Evolutionary conservation across 2,888 invertebrate genomes (phyloP).

Genomic region (Azorinus chamasolen): DNA sequence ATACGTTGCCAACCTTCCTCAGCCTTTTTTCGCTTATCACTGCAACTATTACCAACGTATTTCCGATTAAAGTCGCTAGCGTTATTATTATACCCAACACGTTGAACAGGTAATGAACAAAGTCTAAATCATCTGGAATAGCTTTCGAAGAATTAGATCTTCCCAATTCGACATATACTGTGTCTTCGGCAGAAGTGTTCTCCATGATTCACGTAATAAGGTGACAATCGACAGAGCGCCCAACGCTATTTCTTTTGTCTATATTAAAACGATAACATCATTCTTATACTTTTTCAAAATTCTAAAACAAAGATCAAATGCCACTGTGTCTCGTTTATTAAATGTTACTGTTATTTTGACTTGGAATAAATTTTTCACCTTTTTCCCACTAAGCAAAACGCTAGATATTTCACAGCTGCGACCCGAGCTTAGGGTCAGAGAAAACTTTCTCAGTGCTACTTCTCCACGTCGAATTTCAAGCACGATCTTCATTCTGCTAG

Average conservation of each 20-base stretch:
- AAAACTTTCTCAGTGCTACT: conserved; percentile 5
- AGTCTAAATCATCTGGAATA: conserved; percentile 1
- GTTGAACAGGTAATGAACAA: conserved; percentile 52
- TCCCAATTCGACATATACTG: background rate
- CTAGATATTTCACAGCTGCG: conserved; percentile 15
- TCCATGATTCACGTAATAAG: background rate
- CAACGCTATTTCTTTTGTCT: too few species aligned
- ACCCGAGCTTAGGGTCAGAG: conserved; percentile 16
- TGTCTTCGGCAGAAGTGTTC: background rate
- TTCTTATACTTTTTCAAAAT: background rate
- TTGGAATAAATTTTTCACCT: background rate
- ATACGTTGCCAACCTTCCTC: conserved; percentile 88
- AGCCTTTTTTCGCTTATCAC: conserved; percentile 87
- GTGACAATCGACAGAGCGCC: too few species aligned
- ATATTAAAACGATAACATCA: too few species aligned
- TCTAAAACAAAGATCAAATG: conserved; percentile 3
- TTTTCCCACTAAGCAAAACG: conserved; percentile 21
- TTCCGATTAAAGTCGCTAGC: conserved; percentile 86
- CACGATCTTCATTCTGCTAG: conserved; percentile 6
- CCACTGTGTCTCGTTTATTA: conserved; percentile 21
- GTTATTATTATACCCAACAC: conserved; percentile 82
- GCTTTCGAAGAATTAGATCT: background rate
- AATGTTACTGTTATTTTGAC: conserved; percentile 12
- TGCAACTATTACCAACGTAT: conserved; percentile 87
- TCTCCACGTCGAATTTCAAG: conserved; percentile 15